Evolutionary conservation across 92 coral and sea anemone genomes (phyloP), one percentile per base, ranked within the genome.

Genomic region (Muricea muricata): DNA sequence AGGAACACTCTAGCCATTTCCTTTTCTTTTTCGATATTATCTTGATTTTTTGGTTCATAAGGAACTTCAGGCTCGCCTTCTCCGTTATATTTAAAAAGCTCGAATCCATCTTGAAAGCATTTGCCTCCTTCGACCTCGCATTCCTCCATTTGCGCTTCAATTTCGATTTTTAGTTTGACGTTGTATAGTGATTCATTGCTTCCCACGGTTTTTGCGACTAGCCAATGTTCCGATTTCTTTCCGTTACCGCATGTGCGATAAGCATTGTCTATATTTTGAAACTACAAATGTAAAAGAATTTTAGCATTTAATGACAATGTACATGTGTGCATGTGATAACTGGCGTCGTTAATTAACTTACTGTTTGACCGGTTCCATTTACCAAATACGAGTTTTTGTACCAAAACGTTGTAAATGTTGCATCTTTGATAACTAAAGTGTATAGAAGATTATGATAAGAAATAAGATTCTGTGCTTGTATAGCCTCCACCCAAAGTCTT

Each of bases 31-130:
- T 26, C 35, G 14, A 28, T 0, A 20, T 57, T 21, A 57, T 7
- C 0, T 54, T 17, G 45, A 11, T 39, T 14, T 2, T 29, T 23
- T 5, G 6, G 32, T 1, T 63, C 4, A 15, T 3, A 28, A 10
- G 35, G 70, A 63, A 63, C 7, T 1, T 25, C 12, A 24, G 70
- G 70, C 12, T 28, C 70, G 11, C 35, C 70, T 5, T 28, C 39
- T 0, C 70, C 37, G 18, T 32, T 9, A 30, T 63, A 63, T 63
- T 7, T 63, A 39, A 63, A 26, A 4, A 63, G 35, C 12, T 63
- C 70, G 30, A 63, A 63, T 28, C 70, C 70, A 26, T 63, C 70
- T 26, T 63, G 12, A 20, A 63, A 63, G 30, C 70, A 63, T 11
- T 2, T 30, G 2, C 60, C 60, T 9, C 7, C 3, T 15, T 6